Evolutionary conservation across 2,113 vertebrate species (phyloP).

Genomic region (Pandion haliaetus): DNA sequence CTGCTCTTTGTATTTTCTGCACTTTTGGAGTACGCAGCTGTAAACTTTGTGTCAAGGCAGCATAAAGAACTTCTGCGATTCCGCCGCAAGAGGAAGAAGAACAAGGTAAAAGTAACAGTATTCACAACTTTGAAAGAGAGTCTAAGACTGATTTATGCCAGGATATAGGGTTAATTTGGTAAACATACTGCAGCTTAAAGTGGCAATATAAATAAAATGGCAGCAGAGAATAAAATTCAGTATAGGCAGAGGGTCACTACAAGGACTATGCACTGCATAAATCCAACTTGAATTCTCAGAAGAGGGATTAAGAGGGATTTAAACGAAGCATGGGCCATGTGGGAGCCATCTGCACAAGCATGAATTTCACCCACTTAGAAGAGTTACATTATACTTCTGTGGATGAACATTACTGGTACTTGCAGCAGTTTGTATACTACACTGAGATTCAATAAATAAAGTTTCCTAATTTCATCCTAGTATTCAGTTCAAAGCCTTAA

Average conservation of each 20-base stretch:
- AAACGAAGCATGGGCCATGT: neutral
- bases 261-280: constrained; percentile 10
- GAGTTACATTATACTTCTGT: neutral
- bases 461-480: neutral
- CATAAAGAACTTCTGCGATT: constrained; percentile 94
- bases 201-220: neutral
- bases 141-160: neutral
- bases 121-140: neutral
- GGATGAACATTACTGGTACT: neutral
- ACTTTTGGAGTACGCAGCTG: constrained; percentile 94
- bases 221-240: neutral
- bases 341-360: constrained; percentile 9
- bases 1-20: constrained; percentile 98
- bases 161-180: neutral
- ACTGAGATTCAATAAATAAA: neutral
- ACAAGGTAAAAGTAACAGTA: constrained; percentile 76
- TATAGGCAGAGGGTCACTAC: neutral
- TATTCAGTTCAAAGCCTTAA: neutral
- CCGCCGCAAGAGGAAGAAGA: constrained; percentile 84
- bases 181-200: neutral
- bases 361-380: neutral
- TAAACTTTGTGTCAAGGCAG: constrained; percentile 97
- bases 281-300: neutral
- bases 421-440: neutral
- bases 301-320: constrained; percentile 46